phyloP scores from a whole-genome alignment of 2,113 vertebrate species.

The Calidris pygmaea region DNA sequence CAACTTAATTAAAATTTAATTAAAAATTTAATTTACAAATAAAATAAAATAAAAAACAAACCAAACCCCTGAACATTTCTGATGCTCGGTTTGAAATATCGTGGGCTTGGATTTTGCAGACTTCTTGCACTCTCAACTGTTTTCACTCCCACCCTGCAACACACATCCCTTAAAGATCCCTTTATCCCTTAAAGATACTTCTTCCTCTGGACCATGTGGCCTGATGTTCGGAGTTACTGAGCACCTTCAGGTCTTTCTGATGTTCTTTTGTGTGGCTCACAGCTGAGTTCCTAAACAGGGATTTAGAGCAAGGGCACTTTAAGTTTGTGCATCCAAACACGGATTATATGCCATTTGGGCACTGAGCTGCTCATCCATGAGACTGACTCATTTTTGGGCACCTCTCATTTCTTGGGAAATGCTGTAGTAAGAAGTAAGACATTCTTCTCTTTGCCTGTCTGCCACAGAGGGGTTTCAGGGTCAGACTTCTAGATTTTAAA shows the following conservation, averaged over 20 bases:
- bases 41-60: neutral
- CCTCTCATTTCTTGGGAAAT: neutral
- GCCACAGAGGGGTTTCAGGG: neutral
- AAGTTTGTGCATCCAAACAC: neutral
- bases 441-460: neutral
- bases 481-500: neutral
- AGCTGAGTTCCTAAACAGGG: neutral
- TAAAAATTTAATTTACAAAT: neutral
- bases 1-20: no score
- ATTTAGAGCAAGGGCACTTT: neutral
- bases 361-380: neutral
- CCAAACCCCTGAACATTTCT: neutral
- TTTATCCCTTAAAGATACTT: neutral
- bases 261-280: neutral
- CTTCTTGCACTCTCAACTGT: neutral
- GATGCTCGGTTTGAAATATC: neutral
- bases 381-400: neutral
- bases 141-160: fast-evolving
- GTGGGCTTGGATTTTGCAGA: neutral
- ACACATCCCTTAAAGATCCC: neutral
- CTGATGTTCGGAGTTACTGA: neutral
- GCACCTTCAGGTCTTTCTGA: neutral
- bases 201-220: neutral
- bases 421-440: neutral
- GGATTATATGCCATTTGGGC: neutral